Percentiles rank a stretch among this genome's conserved stretches.
These are phyloP conservation scores for Augochlora pura DNA, from an alignment of 1,140 invertebrate genomes.

Conservation along the genomic window DNA sequence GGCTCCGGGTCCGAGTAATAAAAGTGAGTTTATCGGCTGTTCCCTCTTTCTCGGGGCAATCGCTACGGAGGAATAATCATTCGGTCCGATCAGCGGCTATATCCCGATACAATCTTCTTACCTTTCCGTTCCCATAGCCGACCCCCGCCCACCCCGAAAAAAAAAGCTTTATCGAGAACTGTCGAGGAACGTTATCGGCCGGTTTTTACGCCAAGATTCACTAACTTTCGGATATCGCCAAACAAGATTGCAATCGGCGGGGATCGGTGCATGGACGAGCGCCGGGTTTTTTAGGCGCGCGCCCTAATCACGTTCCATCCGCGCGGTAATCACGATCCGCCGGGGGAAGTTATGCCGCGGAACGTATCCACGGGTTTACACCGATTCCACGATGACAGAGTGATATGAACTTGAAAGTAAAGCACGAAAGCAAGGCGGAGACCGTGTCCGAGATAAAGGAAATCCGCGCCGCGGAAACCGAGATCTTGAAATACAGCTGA, in stretches of 20 bases:
- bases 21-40: constrained; percentile 3
- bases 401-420: constrained; percentile 14
- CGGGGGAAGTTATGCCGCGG: background rate
- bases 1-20: background rate
- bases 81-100: constrained; percentile 5
- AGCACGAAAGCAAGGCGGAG: background rate
- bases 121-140: background rate
- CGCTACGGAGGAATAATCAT: constrained; percentile 29
- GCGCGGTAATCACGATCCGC: background rate
- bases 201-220: constrained; percentile 22
- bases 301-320: background rate
- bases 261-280: background rate
- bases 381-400: constrained; percentile 9
- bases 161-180: constrained; percentile 19
- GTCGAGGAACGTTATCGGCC: constrained; percentile 29
- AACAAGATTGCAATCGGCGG: constrained; percentile 42
- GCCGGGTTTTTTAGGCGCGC: background rate
- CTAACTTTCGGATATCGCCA: constrained; percentile 32
- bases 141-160: background rate
- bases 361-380: background rate
- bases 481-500: constrained; percentile 32
- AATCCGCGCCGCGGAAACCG: background rate
- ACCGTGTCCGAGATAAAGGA: constrained; percentile 6
- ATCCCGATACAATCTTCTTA: constrained; percentile 23
- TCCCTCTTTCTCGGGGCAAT: constrained; percentile 5